Evolutionary conservation across 2,113 vertebrate species (phyloP), one percentile per base, ranked within the genome.

Genomic region (Chaenocephalus aceratus): DNA sequence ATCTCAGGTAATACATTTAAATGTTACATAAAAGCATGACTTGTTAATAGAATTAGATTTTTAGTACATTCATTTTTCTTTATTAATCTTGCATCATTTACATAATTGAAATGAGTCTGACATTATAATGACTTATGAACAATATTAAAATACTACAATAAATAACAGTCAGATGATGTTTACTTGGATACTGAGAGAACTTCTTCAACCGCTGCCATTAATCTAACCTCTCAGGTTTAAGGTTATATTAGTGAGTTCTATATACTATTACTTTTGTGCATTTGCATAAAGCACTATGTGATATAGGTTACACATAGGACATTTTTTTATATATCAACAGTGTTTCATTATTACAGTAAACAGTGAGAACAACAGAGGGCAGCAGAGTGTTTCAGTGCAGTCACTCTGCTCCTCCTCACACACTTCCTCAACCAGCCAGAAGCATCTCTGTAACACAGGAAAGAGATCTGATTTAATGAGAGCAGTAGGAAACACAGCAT

Each of bases 291-390:
- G n/a, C 54, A 16, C 60, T 54, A 18, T 44, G 26, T 44, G 60
- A 34, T 16, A 41, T 34, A 3, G 16, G 16, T 26, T 72, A 67
- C 18, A 23, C 56, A 68, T 10, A 41, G 2, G 8, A 45, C 49
- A 57, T 30, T 14, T 15, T 60, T n/a, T 44, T 15, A 45, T 6
- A n/a, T 49, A 41, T 56, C 10, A 57, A 13, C 2, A 15, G 23
- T 21, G 23, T 16, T 18, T 16, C 18, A 36, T 63, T 12, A 41
- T 54, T 8, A 41, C 36, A 41, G 5, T 58, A 11, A 60, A 16
- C 41, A 6, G 44, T 0, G 26, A 23, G 51, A 76, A 82, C 93
- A 88, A 89, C 77, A 93, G 94, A 91, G 89, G 94, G 91, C 94
- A 92, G 91, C 86, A 94, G 86, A 94, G 89, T 67, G 69, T 83